Conservation (phyloP, 2,888 invertebrate species). For the Beris chalybata region DNA sequence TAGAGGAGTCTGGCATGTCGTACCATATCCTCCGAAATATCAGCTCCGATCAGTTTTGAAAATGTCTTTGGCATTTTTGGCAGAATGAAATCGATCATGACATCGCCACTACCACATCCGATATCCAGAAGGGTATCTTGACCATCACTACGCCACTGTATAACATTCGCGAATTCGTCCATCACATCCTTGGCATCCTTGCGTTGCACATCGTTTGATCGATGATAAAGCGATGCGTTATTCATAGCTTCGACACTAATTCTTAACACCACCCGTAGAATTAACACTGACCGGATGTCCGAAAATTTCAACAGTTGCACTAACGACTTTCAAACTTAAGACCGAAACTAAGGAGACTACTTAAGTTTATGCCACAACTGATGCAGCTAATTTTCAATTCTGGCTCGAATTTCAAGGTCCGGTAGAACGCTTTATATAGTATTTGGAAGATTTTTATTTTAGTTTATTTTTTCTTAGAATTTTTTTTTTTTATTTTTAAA, state of each 20-base stretch:
- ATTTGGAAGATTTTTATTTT: too few relatives aligned
- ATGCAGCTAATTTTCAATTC: too few relatives aligned
- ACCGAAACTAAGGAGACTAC: too few relatives aligned
- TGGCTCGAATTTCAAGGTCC: too few relatives aligned
- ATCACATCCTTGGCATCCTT: constrained; percentile 66
- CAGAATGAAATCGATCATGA: constrained; percentile 66
- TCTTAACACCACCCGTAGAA: too few relatives aligned
- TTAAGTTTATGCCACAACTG: too few relatives aligned
- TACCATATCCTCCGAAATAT: constrained; percentile 73
- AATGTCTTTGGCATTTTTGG: constrained; percentile 63
- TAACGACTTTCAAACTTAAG: too few relatives aligned
- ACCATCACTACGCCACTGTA: constrained; percentile 61
- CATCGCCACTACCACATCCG: constrained; percentile 75
- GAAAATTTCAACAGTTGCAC: too few relatives aligned
- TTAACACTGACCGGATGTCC: too few relatives aligned
- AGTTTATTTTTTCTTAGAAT: too few relatives aligned
- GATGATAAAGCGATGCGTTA: constrained; percentile 67
- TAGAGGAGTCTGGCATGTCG: constrained; percentile 64
- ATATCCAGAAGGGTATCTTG: constrained; percentile 66
- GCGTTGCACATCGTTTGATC: constrained; percentile 69
- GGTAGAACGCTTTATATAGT: too few relatives aligned
- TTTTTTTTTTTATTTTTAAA: too few relatives aligned
- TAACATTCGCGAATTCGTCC: constrained; percentile 63
- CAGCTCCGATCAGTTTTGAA: constrained; percentile 64
- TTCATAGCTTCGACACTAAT: neutral